Evolutionary conservation across 2,113 vertebrate genomes (phyloP).

Genomic region (Irena cyanogastra): DNA sequence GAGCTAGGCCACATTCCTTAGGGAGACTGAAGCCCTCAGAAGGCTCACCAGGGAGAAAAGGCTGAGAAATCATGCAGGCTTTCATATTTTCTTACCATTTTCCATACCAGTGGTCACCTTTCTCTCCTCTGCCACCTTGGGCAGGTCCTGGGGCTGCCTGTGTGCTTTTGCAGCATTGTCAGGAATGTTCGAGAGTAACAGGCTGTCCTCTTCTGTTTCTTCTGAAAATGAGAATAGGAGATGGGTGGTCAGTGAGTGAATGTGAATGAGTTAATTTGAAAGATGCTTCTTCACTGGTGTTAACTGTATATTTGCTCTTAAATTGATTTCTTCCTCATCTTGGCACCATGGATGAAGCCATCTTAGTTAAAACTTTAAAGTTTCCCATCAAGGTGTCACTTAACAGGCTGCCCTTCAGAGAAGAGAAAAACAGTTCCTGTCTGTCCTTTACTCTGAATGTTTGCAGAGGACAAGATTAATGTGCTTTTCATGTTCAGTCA

Average conservation of each 20-base stretch:
- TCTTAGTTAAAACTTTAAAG: background rate
- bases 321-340: background rate
- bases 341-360: background rate
- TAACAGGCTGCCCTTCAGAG: background rate
- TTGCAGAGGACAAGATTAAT: background rate
- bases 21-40: background rate
- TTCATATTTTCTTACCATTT: background rate
- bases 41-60: background rate
- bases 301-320: background rate
- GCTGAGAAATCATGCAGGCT: background rate
- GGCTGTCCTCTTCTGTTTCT: background rate
- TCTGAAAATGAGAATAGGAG: background rate
- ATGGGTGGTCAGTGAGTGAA: background rate
- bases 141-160: background rate
- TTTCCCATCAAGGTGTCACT: background rate
- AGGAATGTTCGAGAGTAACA: background rate
- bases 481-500: background rate
- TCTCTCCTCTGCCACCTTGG: background rate
- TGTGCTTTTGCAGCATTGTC: background rate
- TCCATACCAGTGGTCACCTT: background rate
- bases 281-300: background rate
- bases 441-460: background rate
- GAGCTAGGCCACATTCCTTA: fast-evolving
- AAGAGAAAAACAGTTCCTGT: background rate
- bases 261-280: background rate